These are phyloP conservation scores for Polydrusus tereticollis DNA, from an alignment of 2,888 invertebrate genomes.

Conservation along the genomic window DNA sequence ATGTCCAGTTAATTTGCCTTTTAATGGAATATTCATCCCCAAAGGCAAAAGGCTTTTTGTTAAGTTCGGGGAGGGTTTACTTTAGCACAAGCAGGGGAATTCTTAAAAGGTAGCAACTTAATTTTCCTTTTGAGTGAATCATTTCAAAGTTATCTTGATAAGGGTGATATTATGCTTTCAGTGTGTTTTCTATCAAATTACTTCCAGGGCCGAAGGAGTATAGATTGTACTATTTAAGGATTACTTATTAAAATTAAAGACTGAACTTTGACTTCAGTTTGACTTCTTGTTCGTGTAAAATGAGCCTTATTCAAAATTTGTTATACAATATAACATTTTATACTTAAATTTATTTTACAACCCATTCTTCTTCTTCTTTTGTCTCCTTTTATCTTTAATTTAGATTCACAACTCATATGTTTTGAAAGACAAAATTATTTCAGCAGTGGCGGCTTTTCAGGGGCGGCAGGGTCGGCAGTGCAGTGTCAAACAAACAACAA, in stretches of 20 bases:
- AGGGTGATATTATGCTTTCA: slow-evolving; percentile 50
- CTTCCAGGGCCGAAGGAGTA: slow-evolving; percentile 16
- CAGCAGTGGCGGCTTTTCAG: too few relatives aligned
- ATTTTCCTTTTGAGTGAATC: slow-evolving; percentile 61
- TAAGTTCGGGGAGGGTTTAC: slow-evolving; percentile 34
- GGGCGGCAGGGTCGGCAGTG: too few relatives aligned
- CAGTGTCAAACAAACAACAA: too few relatives aligned
- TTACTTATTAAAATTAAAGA: slow-evolving; percentile 14
- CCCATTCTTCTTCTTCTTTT: too few relatives aligned
- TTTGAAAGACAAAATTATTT: too few relatives aligned
- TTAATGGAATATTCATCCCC: slow-evolving; percentile 31
- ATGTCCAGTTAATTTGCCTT: slow-evolving; percentile 32
- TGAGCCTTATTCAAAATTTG: too few relatives aligned
- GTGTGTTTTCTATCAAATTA: slow-evolving; percentile 30
- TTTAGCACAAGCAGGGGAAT: slow-evolving; percentile 48
- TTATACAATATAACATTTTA: too few relatives aligned
- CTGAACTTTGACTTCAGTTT: too few relatives aligned
- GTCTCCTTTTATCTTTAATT: too few relatives aligned
- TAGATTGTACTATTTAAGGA: slow-evolving; percentile 18
- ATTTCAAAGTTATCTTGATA: slow-evolving; percentile 60
- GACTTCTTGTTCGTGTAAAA: too few relatives aligned
- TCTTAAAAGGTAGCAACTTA: slow-evolving; percentile 61
- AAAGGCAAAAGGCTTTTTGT: slow-evolving; percentile 26
- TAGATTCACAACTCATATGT: too few relatives aligned
- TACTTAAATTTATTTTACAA: too few relatives aligned